Evolutionary conservation across 2,113 vertebrate species (phyloP).

Genomic region (Melanerpes formicivorus): DNA sequence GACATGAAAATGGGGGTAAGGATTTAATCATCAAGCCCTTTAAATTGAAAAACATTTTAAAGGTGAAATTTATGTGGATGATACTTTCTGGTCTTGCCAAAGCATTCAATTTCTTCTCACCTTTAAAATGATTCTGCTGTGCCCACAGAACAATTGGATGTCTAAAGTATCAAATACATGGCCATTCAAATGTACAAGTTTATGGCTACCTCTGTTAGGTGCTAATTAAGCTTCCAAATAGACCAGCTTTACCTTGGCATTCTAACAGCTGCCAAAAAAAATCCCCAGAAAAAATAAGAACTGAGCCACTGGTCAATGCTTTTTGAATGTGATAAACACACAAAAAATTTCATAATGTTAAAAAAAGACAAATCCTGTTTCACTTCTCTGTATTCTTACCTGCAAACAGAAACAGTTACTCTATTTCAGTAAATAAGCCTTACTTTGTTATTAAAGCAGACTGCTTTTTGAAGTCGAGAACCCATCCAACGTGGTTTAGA

Average conservation of each 20-base stretch:
- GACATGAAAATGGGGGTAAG: conserved; percentile 18
- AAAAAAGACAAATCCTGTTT: conserved; percentile 26
- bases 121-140: not conserved
- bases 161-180: not conserved
- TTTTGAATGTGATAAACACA: conserved; percentile 84
- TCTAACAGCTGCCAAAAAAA: conserved; percentile 21
- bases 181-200: not conserved
- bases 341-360: conserved; percentile 54
- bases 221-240: conserved; percentile 35
- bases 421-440: conserved; percentile 13
- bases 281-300: too few relatives aligned
- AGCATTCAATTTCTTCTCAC: not conserved
- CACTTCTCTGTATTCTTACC: conserved; percentile 80
- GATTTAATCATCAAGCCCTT: conserved; percentile 39
- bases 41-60: not conserved
- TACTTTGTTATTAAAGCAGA: conserved; percentile 52
- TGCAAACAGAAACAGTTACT: conserved; percentile 84
- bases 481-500: not conserved
- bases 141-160: not conserved
- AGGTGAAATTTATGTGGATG: not conserved
- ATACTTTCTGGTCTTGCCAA: conserved; percentile 7
- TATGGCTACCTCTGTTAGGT: not conserved
- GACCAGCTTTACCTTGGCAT: conserved; percentile 29
- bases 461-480: conserved; percentile 33
- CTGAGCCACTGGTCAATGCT: conserved; percentile 73